Percentiles rank a stretch among this genome's conserved stretches.
Evolutionary conservation across 2,113 vertebrate genomes (phyloP).

Genomic region (Rousettus leschenaultii): DNA sequence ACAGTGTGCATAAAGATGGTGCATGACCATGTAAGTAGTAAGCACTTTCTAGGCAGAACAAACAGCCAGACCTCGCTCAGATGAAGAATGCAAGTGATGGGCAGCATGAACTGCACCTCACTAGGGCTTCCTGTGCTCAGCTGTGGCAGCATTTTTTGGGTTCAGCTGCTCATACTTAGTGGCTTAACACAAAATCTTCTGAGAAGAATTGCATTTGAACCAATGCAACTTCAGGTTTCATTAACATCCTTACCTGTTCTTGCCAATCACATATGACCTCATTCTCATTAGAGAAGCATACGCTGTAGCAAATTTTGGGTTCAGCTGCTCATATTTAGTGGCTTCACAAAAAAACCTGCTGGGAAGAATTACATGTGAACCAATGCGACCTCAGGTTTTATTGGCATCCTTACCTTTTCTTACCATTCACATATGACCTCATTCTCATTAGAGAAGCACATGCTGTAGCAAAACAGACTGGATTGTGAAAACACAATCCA

Average conservation of each 20-base stretch:
- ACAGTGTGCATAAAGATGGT: too few species aligned
- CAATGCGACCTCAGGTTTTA: not conserved
- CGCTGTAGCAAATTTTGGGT: not conserved
- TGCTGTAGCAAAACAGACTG: not conserved
- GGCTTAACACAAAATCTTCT: not conserved
- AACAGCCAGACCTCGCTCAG: not conserved
- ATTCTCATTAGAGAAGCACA: not conserved
- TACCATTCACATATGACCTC: not conserved
- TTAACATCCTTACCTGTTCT: not conserved
- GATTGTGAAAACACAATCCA: not conserved
- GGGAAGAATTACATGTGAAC: not conserved
- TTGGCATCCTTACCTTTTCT: not conserved
- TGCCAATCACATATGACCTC: not conserved
- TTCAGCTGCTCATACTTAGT: not conserved
- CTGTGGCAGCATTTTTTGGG: not conserved
- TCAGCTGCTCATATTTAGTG: not conserved
- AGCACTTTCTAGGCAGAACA: not conserved
- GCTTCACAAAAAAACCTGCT: not conserved
- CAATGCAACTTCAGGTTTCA: not conserved
- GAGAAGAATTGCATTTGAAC: not conserved
- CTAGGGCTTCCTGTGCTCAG: not conserved
- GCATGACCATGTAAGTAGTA: fast-evolving
- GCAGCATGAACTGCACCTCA: fast-evolving
- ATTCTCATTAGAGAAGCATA: not conserved
- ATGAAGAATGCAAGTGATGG: not conserved